These are phyloP conservation scores for Rhyacophila evoluta DNA, from an alignment of 2,888 invertebrate species.

Conservation along the genomic window DNA sequence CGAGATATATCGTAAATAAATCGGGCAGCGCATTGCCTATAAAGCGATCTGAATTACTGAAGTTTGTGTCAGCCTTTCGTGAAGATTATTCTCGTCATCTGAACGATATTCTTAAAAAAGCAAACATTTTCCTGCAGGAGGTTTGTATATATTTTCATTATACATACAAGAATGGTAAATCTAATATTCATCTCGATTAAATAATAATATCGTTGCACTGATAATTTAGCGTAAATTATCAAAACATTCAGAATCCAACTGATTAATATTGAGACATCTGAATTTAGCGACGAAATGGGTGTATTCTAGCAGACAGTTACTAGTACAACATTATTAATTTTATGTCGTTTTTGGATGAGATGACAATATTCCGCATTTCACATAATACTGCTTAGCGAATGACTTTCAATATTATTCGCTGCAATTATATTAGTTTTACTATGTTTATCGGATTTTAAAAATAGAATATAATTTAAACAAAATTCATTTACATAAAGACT, in stretches of 20 bases:
- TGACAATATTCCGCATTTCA: no score
- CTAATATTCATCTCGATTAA: not conserved
- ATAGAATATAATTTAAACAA: not conserved
- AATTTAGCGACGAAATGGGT: no score
- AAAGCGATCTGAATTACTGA: slow-evolving; percentile 39
- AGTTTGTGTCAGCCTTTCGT: slow-evolving; percentile 30
- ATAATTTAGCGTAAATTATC: not conserved
- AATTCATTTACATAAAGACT: no score
- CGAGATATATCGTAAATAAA: slow-evolving; percentile 43
- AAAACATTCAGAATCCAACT: not conserved
- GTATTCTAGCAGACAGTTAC: no score
- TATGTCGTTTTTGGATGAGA: no score
- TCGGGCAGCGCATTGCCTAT: slow-evolving; percentile 36
- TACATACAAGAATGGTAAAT: not conserved
- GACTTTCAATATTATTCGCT: no score
- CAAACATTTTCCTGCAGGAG: slow-evolving; percentile 30
- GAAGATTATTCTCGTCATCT: slow-evolving; percentile 35
- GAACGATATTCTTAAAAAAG: slow-evolving; percentile 27
- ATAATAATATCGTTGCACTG: not conserved
- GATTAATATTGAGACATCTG: not conserved
- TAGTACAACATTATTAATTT: no score
- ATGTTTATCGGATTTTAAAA: not conserved
- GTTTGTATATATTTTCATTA: not conserved
- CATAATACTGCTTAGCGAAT: no score
- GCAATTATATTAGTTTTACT: not conserved